Evolutionary conservation across 2,113 vertebrate species (phyloP).

Genomic region (Crotalus horridus): DNA sequence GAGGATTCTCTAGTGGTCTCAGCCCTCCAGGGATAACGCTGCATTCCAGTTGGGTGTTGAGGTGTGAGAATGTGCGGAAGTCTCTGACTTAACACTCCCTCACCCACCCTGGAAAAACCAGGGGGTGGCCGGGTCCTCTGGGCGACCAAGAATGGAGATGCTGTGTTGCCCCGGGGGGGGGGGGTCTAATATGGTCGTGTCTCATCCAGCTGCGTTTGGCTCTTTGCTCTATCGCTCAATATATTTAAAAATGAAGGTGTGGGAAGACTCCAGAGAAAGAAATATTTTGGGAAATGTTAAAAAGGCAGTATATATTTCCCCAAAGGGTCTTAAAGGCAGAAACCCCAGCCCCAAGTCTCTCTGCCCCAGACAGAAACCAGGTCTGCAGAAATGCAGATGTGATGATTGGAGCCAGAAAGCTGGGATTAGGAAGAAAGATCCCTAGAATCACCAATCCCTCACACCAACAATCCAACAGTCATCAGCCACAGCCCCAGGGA

Average conservation of each 20-base stretch:
- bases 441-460: too few species aligned
- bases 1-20: neutral
- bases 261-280: too few species aligned
- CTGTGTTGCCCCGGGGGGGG: accelerated
- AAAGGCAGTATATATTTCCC: too few species aligned
- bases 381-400: too few species aligned
- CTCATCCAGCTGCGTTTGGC: neutral
- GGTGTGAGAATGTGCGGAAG: neutral
- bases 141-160: neutral
- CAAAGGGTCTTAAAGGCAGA: too few species aligned
- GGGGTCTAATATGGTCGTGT: neutral
- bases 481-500: too few species aligned
- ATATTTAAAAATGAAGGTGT: neutral
- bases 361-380: too few species aligned
- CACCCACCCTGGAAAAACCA: neutral
- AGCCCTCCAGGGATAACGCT: neutral
- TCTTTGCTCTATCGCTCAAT: neutral
- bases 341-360: too few species aligned
- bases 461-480: too few species aligned
- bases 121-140: neutral
- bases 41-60: neutral
- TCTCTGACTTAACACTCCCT: neutral
- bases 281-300: too few species aligned
- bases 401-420: too few species aligned
- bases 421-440: too few species aligned